phyloP scores from a whole-genome alignment of 2,888 invertebrate species.

The Prenolepis imparis region DNA sequence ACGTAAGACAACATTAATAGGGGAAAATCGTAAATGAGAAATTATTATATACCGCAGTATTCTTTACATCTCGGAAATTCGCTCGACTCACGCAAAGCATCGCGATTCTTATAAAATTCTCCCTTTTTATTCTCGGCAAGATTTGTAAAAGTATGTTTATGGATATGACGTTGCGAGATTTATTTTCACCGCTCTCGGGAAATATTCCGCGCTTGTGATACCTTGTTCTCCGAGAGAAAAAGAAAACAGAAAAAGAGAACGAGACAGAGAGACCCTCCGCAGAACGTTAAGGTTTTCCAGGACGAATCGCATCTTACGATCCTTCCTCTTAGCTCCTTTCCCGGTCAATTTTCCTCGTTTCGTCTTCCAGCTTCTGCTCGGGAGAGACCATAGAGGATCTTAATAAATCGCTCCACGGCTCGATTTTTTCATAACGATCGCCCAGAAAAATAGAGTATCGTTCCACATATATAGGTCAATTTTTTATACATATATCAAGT shows the following conservation, averaged over 20 bases:
- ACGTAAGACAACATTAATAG: not conserved
- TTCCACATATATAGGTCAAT: constrained; percentile 19
- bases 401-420: constrained; percentile 69
- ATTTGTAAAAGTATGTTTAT: constrained; percentile 53
- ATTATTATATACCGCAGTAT: constrained; percentile 12
- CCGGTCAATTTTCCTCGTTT: constrained; percentile 21
- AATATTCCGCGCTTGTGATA: constrained; percentile 64
- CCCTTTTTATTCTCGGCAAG: constrained; percentile 11
- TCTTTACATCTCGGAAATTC: constrained; percentile 27
- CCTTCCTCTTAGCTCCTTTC: constrained; percentile 57
- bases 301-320: constrained; percentile 63
- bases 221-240: not conserved
- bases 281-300: constrained; percentile 59
- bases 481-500: not conserved
- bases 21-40: constrained; percentile 18
- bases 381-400: constrained; percentile 67
- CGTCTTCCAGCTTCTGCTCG: constrained; percentile 57
- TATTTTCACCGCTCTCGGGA: constrained; percentile 43
- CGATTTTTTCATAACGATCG: constrained; percentile 45
- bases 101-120: constrained; percentile 20
- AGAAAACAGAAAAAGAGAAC: not conserved
- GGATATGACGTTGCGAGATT: constrained; percentile 56
- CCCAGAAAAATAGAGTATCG: constrained; percentile 67
- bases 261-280: constrained; percentile 9
- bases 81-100: constrained; percentile 2